These are phyloP conservation scores for Hypocryptadius cinnamomeus DNA, from an alignment of 2,113 vertebrate species.

Conservation along the genomic window DNA sequence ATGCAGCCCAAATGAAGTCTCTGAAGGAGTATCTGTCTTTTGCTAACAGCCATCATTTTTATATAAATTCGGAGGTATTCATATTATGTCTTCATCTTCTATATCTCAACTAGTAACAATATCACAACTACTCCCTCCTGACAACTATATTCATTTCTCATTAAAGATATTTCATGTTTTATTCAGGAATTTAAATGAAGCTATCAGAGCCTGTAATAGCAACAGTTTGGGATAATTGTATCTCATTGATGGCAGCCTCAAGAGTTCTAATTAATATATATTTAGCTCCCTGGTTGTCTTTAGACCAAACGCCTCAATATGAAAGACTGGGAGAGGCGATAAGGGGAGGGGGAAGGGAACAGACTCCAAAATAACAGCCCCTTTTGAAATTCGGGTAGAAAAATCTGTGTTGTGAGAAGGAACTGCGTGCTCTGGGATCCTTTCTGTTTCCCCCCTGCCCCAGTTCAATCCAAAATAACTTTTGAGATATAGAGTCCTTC, in stretches of 20 bases:
- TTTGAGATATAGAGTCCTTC: neutral
- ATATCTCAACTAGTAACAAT: constrained; percentile 73
- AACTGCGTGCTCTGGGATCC: constrained; percentile 15
- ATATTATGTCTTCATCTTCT: constrained; percentile 76
- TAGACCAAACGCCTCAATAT: constrained; percentile 65
- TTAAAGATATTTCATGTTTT: constrained; percentile 86
- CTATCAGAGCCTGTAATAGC: constrained; percentile 79
- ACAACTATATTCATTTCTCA: constrained; percentile 80
- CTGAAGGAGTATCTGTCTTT: constrained; percentile 71
- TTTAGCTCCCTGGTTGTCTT: constrained; percentile 78
- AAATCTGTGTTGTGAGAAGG: constrained; percentile 51
- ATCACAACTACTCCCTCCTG: constrained; percentile 78
- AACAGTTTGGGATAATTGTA: constrained; percentile 82
- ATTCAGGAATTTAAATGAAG: constrained; percentile 86
- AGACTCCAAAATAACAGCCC: constrained; percentile 47
- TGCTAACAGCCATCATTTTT: constrained; percentile 73
- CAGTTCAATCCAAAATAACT: constrained; percentile 19
- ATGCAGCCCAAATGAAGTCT: constrained; percentile 46
- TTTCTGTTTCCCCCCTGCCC: rapidly evolving
- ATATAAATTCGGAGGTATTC: constrained; percentile 70
- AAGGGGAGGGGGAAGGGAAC: constrained; percentile 29
- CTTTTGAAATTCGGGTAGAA: constrained; percentile 33
- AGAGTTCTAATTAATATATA: constrained; percentile 86
- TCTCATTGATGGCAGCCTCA: constrained; percentile 76
- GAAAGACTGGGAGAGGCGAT: constrained; percentile 57